Evolutionary conservation across 2,888 invertebrate genomes (phyloP).

Genomic region (Muschampia staudingeri): DNA sequence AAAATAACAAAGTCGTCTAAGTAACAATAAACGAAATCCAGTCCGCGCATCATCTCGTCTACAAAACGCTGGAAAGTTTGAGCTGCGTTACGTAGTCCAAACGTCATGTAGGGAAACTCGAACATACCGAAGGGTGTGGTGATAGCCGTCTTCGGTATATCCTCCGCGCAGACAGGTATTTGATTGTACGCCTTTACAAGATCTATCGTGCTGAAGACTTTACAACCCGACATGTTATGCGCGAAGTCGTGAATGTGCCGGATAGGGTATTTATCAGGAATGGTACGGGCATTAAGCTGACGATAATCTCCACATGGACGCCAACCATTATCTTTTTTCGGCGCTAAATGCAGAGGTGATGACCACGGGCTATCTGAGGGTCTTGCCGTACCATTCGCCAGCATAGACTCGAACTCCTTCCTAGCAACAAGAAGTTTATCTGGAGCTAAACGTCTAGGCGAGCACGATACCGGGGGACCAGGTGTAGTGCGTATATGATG

Average conservation of each 20-base stretch:
- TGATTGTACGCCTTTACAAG: conserved; percentile 62
- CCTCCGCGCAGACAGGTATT: not conserved
- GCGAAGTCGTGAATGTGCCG: conserved; percentile 60
- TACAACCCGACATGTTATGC: conserved; percentile 51
- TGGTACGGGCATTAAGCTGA: conserved; percentile 31
- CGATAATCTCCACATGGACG: conserved; percentile 28
- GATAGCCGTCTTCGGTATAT: conserved; percentile 71
- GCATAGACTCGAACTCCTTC: not conserved
- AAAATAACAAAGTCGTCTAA: not conserved
- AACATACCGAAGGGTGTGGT: conserved; percentile 71
- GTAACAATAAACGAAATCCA: not conserved
- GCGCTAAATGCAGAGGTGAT: conserved; percentile 9
- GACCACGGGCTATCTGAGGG: conserved; percentile 3
- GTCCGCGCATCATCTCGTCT: not conserved
- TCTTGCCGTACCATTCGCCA: not conserved
- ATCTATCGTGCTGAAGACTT: conserved; percentile 58
- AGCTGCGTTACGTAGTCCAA: conserved; percentile 77
- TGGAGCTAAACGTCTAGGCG: conserved; percentile 3
- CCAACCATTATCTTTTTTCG: conserved; percentile 33
- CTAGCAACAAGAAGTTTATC: not conserved
- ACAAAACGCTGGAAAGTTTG: conserved; percentile 75
- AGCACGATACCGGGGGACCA: not conserved
- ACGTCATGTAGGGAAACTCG: conserved; percentile 72
- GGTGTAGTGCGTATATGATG: conserved; percentile 10
- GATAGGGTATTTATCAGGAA: conserved; percentile 56